phyloP scores from a whole-genome alignment of 2,888 invertebrate genomes.

The Meandrusa payeni region DNA sequence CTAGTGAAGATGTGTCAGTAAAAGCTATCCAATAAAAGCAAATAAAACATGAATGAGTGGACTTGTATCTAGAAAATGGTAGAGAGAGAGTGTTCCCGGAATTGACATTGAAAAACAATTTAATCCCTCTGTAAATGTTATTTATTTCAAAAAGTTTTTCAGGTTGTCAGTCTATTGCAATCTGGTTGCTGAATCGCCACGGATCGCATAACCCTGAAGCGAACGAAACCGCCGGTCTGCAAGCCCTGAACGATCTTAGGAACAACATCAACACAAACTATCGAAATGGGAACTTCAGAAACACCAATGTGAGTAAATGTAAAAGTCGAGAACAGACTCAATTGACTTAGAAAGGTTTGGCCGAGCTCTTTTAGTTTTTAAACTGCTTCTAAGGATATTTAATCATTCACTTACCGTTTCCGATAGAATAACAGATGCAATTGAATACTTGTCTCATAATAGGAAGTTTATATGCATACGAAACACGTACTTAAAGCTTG shows the following conservation, averaged over 20 bases:
- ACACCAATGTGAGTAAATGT: conserved; percentile 69
- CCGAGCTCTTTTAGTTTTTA: too few species aligned
- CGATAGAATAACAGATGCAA: neutral
- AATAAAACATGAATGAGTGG: too few species aligned
- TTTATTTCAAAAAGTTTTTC: conserved; percentile 25
- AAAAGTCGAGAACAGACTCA: too few species aligned
- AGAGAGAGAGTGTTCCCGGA: too few species aligned
- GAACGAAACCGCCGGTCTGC: conserved; percentile 75
- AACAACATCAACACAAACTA: conserved; percentile 85
- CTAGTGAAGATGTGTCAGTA: too few species aligned
- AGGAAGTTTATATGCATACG: conserved; percentile 14
- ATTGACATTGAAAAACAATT: too few species aligned
- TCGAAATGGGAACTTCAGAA: conserved; percentile 64
- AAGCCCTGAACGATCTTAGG: conserved; percentile 78
- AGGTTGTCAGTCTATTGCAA: conserved; percentile 87
- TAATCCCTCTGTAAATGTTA: too few species aligned
- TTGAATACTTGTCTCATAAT: neutral
- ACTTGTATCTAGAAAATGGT: too few species aligned
- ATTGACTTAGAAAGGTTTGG: too few species aligned
- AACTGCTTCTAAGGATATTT: too few species aligned
- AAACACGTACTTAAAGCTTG: conserved; percentile 7
- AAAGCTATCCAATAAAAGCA: too few species aligned
- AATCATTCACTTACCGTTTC: too few species aligned
- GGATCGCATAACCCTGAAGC: conserved; percentile 85
- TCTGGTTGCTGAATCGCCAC: conserved; percentile 87